Evolutionary conservation across 2,888 invertebrate species (phyloP).

Genomic region (Gryllus longicercus): DNA sequence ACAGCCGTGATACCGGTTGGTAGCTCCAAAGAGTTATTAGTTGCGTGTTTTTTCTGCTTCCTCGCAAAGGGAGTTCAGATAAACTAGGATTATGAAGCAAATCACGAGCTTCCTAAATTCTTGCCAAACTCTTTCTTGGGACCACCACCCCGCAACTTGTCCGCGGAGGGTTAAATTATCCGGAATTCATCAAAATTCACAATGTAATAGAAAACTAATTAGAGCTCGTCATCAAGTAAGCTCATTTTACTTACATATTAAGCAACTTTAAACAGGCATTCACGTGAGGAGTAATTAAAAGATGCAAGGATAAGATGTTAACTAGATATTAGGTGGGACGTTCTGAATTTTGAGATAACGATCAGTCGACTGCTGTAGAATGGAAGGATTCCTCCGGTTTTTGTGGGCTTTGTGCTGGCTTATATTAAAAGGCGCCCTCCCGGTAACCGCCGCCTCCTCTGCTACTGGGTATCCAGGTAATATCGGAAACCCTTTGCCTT

Average conservation of each 20-base stretch:
- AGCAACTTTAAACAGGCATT: conserved; percentile 17
- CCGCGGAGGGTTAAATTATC: neutral
- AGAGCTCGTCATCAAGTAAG: conserved; percentile 1
- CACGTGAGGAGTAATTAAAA: conserved; percentile 17
- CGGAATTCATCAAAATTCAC: conserved; percentile 3
- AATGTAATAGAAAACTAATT: neutral
- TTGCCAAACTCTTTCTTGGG: neutral
- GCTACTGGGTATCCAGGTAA: conserved; percentile 6
- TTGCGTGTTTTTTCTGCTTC: neutral
- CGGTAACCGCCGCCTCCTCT: neutral
- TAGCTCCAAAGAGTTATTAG: no score
- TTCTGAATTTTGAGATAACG: conserved; percentile 9
- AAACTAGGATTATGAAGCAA: neutral
- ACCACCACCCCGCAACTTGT: neutral
- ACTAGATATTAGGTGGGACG: conserved; percentile 10
- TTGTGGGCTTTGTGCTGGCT: conserved; percentile 8
- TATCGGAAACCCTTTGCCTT: neutral
- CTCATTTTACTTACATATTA: conserved; percentile 17
- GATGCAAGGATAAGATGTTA: conserved; percentile 11
- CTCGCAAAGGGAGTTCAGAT: neutral
- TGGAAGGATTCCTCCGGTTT: conserved; percentile 3
- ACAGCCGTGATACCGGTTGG: no score
- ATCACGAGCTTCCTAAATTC: neutral
- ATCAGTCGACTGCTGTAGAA: neutral
- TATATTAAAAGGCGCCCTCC: neutral